Evolutionary conservation across 2,797 vertebrate genomes (phyloP).

Genomic region (Cyprinella venusta): DNA sequence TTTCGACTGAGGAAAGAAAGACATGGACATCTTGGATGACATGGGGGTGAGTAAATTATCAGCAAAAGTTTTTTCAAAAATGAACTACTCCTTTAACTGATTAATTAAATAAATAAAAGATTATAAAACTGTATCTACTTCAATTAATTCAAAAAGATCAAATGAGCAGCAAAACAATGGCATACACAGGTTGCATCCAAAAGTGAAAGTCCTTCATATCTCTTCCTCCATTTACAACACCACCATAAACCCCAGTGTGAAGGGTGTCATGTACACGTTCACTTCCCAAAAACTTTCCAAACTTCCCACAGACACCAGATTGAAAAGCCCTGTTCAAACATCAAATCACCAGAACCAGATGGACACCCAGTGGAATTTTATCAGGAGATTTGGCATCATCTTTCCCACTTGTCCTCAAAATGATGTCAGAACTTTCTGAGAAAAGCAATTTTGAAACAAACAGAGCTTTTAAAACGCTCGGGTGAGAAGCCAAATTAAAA

Average conservation of each 20-base stretch:
- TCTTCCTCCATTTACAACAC: neutral
- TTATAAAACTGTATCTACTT: neutral
- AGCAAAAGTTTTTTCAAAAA: too few relatives aligned
- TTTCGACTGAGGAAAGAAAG: too few relatives aligned
- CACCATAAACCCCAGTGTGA: neutral
- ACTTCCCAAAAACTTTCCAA: neutral
- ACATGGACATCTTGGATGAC: too few relatives aligned
- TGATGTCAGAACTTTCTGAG: slow-evolving; percentile 11
- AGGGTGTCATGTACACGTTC: neutral
- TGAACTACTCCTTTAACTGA: too few relatives aligned
- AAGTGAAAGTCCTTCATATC: neutral
- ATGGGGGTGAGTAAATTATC: too few relatives aligned
- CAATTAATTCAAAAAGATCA: neutral
- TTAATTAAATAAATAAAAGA: neutral
- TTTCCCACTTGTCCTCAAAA: slow-evolving; percentile 1
- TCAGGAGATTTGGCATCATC: slow-evolving; percentile 9
- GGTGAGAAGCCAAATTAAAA: neutral
- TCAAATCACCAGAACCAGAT: slow-evolving; percentile 20
- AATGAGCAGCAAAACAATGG: neutral
- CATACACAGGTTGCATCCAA: neutral
- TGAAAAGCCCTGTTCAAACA: neutral
- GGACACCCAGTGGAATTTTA: neutral
- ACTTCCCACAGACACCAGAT: neutral
- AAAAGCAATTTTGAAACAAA: slow-evolving; percentile 36
- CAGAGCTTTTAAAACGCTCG: neutral